Evolutionary conservation across 2,113 vertebrate species (phyloP), one percentile per base, ranked within the genome.

Genomic region (Seriola rivoliana): DNA sequence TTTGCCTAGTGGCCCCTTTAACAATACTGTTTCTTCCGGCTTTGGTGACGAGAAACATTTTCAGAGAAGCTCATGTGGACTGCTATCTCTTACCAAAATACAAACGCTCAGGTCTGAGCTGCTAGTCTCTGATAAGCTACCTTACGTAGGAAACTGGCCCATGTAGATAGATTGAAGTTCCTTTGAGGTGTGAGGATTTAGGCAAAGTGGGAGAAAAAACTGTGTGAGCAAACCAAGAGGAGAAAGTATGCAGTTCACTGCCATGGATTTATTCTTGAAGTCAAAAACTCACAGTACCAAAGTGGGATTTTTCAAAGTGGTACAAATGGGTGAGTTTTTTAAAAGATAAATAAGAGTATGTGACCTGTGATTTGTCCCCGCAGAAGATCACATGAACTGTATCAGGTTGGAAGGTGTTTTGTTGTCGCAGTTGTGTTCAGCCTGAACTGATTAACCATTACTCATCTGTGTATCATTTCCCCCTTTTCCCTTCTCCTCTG

Each of bases 81-180:
- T 4, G 6, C 25, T 72, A 64, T 73, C 78, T 73, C 84, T 50
- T 50, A 72, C 16, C 54, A 72, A 68, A 78, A 85, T 57, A 85
- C 74, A 7, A 62, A 48, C 5, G 0, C 36, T 55, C 36, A 46
- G 23, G 25, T 80, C 48, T 23, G 59, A 79, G 46, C 34, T 5
- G 0, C 16, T 23, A 46, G 25, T 19, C 21, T n/a, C 54, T 0
- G 54, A 72, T 77, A 50, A 78, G 29, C 5, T 16, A 32, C 29
- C 10, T 40, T 19, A 4, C 6, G 55, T 17, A 67, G 54, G 60
- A 66, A 76, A 71, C 42, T 54, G 50, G 42, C 40, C 23, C 16
- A 42, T 58, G 12, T 58, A 13, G 69, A 50, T 65, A 4, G 69
- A 48, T 58, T 71, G n/a, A 12, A 7, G 48, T 25, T 36, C 14